Percentiles rank a stretch among this genome's conserved stretches.
Conservation (phyloP, 2,888 invertebrate species). For the Listrodromus nycthemerus region DNA sequence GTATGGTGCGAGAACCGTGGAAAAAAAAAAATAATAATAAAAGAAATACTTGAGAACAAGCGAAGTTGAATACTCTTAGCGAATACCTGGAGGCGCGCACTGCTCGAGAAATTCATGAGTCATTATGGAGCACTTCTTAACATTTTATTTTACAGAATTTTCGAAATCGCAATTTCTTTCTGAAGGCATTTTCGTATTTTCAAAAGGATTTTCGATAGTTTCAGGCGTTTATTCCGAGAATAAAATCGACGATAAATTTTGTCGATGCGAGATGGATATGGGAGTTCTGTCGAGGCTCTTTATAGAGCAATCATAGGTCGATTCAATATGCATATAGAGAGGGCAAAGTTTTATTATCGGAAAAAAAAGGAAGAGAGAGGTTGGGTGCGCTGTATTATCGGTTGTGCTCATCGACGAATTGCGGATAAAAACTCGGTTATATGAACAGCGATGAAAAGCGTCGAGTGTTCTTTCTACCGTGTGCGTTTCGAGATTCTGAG, state of each 20-base stretch:
- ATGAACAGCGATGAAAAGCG: constrained; percentile 19
- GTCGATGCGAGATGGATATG: background rate
- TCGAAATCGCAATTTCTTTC: background rate
- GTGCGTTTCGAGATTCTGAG: background rate
- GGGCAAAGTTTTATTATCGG: constrained; percentile 13
- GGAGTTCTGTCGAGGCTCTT: background rate
- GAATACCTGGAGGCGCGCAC: background rate
- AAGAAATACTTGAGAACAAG: background rate
- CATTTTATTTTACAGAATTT: constrained; percentile 13
- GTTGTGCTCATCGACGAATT: background rate
- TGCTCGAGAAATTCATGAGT: constrained; percentile 25
- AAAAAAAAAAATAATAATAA: background rate
- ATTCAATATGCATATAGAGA: background rate
- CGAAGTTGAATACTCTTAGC: background rate
- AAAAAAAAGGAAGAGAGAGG: background rate
- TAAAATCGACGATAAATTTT: constrained; percentile 18
- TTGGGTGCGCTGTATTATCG: background rate
- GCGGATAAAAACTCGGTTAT: constrained; percentile 2
- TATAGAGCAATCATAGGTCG: constrained; percentile 14
- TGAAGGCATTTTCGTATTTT: background rate
- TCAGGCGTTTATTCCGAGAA: constrained; percentile 1
- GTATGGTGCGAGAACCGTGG: background rate
- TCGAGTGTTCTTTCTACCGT: constrained; percentile 1
- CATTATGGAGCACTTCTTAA: background rate
- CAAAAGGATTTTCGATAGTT: background rate